Evolutionary conservation across 1,140 invertebrate genomes (phyloP), one percentile per base, ranked within the genome.

Genomic region (Planococcus citri): DNA sequence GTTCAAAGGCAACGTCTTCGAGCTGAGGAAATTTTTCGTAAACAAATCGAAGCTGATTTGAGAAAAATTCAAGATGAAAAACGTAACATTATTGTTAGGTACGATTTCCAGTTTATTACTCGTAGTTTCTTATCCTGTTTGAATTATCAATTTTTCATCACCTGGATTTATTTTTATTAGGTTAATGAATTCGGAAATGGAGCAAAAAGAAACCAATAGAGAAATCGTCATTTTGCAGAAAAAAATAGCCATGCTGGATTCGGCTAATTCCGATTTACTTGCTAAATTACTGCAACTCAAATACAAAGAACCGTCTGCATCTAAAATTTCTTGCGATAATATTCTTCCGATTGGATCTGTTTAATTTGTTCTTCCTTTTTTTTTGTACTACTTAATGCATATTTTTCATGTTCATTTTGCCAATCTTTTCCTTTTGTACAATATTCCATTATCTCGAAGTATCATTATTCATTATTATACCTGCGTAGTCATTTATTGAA

Each of bases 11-110:
- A 76, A 58, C 71, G 75, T 69, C 71, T 77, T 8, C 68, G 72
- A 68, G 74, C 75, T 22, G 77, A 78, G 72, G 77, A 78, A 73
- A 74, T 74, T 60, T 77, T 78, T 21, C 69, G 77, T n/a, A 76
- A 75, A 68, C 73, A 77, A 72, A 73, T 78, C 9, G 77, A 78
- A 72, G 57, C 75, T 33, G 76, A 78, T 72, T 76, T 76, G 58
- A 69, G 77, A 24, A 64, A 72, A 12, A 69, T 77, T 22, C 77
- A 77, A 71, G 76, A 78, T 27, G 77, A 78, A 68, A 77, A 76
- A 68, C 72, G 76, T 58, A 72, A 74, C 17, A 73, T 76, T 9
- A 71, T 75, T 68, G 73, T 74, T 37, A 74, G 74, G 76, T 77
- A 74, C 29, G 68, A 24, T n/a, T n/a, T n/a, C 29, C 71, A 41